Evolutionary conservation across 2,113 vertebrate genomes (phyloP).

Genomic region (Podarcis muralis): DNA sequence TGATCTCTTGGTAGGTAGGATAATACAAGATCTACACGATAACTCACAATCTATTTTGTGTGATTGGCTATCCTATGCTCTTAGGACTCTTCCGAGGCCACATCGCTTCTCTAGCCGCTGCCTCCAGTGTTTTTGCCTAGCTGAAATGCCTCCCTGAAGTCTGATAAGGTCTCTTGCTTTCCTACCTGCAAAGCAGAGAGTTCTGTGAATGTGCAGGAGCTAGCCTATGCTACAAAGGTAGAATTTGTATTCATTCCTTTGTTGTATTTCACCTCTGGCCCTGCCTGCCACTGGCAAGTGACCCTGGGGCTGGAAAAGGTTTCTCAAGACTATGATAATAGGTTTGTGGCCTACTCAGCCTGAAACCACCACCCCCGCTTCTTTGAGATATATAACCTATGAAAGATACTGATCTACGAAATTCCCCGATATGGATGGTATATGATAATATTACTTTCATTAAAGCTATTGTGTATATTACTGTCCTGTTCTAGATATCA

Average conservation of each 20-base stretch:
- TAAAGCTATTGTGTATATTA: neutral
- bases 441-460: neutral
- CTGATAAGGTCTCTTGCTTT: no score
- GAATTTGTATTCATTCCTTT: neutral
- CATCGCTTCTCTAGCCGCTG: fast-evolving
- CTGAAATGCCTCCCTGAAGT: no score
- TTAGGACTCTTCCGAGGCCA: no score
- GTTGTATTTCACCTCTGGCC: neutral
- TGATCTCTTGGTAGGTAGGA: neutral
- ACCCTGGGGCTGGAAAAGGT: no score
- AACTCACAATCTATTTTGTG: neutral
- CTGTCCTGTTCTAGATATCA: neutral
- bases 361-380: neutral
- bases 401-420: neutral
- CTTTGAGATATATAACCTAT: neutral
- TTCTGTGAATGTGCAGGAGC: no score
- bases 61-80: neutral
- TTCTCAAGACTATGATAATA: neutral
- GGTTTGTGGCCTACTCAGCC: neutral
- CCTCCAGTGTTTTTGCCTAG: no score
- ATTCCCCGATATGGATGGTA: neutral
- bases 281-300: no score
- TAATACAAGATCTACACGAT: neutral
- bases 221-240: no score
- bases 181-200: no score